phyloP scores from a whole-genome alignment of 1,140 invertebrate species.

The Leptopilina clavipes region DNA sequence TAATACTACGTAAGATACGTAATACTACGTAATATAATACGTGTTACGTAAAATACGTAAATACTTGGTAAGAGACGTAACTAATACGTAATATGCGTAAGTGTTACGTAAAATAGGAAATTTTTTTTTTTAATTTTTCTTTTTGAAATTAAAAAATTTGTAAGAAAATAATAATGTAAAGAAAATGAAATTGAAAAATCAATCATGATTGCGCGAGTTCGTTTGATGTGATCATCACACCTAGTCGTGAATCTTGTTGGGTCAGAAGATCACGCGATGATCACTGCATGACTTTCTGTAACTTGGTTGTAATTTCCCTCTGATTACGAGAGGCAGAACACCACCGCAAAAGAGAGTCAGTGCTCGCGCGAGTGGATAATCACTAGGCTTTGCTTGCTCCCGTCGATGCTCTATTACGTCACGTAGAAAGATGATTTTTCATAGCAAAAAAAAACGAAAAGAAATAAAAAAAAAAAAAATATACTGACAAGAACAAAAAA shows the following conservation, averaged over 20 bases:
- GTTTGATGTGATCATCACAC: constrained; percentile 15
- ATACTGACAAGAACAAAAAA: not conserved
- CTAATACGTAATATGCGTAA: too few species aligned
- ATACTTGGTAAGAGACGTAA: too few species aligned
- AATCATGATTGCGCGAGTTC: not conserved
- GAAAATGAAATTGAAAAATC: not conserved
- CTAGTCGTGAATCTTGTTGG: not conserved
- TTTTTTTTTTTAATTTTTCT: not conserved
- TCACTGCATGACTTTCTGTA: constrained; percentile 17
- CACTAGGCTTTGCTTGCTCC: not conserved
- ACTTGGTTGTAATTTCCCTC: constrained; percentile 1
- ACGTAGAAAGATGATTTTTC: not conserved
- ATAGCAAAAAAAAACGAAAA: not conserved
- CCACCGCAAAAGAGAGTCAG: not conserved
- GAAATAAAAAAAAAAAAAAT: not conserved
- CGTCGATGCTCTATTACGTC: constrained; percentile 23
- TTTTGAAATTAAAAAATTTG: too few species aligned
- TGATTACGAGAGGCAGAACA: not conserved
- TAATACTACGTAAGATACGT: too few species aligned
- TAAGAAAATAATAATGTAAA: too few species aligned
- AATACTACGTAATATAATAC: too few species aligned
- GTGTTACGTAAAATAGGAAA: too few species aligned
- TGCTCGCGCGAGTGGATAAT: constrained; percentile 4
- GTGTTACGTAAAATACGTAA: not conserved
- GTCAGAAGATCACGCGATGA: constrained; percentile 8